Evolutionary conservation across 2,888 invertebrate species (phyloP).

Genomic region (Lathronympha strigana): DNA sequence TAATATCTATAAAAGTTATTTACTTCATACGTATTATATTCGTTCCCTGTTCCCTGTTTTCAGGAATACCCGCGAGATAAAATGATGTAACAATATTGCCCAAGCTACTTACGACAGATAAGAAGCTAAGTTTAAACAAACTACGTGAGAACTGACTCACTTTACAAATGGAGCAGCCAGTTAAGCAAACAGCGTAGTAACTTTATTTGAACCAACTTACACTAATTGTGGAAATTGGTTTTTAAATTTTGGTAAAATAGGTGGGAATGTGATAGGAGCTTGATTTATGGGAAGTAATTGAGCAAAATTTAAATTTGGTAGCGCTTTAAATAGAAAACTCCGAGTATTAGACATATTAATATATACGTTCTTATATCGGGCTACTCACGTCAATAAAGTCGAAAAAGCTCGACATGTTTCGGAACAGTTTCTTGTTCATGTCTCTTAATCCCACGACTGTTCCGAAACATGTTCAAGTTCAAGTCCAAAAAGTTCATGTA

Average conservation of each 20-base stretch:
- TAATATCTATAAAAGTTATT: too few species aligned
- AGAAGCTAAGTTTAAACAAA: conserved; percentile 55
- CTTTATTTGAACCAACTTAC: conserved; percentile 32
- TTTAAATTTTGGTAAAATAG: conserved; percentile 20
- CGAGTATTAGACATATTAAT: too few species aligned
- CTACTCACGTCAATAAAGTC: too few species aligned
- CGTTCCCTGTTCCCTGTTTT: too few species aligned
- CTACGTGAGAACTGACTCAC: conserved; percentile 57
- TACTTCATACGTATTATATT: too few species aligned
- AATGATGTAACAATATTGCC: conserved; percentile 22
- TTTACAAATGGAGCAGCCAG: conserved; percentile 38
- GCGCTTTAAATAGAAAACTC: too few species aligned
- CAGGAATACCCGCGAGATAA: not conserved
- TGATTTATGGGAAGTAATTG: not conserved
- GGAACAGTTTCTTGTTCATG: too few species aligned
- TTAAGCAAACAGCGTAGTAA: conserved; percentile 38
- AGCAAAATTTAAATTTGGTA: not conserved
- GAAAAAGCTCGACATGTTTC: too few species aligned
- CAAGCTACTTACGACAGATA: conserved; percentile 60
- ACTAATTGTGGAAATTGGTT: conserved; percentile 29
- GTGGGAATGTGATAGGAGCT: conserved; percentile 2
- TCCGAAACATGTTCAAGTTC: too few species aligned
- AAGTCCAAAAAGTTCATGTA: too few species aligned
- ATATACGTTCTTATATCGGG: too few species aligned
- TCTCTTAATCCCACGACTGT: too few species aligned